Percentiles rank a stretch among this genome's conserved stretches.
Conservation (phyloP, 2,797 vertebrate species). For the Orientallactaga sibirica region DNA sequence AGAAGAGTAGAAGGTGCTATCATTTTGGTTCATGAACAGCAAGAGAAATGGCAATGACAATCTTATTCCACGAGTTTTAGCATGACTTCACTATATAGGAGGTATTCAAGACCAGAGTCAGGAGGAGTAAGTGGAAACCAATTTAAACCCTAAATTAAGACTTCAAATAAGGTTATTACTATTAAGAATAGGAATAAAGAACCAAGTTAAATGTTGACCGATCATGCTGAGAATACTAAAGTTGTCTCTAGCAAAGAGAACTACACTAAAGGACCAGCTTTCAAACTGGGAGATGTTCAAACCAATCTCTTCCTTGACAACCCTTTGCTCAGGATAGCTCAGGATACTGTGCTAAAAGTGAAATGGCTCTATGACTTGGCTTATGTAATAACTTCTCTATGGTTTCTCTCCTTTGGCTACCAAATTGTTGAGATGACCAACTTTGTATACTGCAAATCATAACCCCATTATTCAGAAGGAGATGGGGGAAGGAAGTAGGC, state of each 20-base stretch:
- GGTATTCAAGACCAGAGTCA: background rate
- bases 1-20: background rate
- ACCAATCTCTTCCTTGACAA: background rate
- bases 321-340: background rate
- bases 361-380: constrained; percentile 30
- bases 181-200: constrained; percentile 45
- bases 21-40: background rate
- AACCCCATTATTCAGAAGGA: background rate
- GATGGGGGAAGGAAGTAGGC: background rate
- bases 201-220: constrained; percentile 12
- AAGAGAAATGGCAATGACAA: background rate
- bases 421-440: constrained; percentile 26
- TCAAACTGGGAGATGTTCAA: constrained; percentile 4
- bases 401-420: constrained; percentile 30
- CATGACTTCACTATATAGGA: background rate
- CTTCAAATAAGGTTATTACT: constrained; percentile 22
- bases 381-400: constrained; percentile 13
- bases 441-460: constrained; percentile 1
- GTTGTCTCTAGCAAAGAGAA: background rate
- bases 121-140: background rate
- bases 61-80: constrained; percentile 10
- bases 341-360: constrained; percentile 15
- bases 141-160: constrained; percentile 9
- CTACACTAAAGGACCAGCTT: background rate
- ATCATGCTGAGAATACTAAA: background rate